A percentile compares a stretch with the other conserved stretches of the same genome.
Evolutionary conservation across 2,888 invertebrate species (phyloP).

Genomic region (Melanargia galathea): DNA sequence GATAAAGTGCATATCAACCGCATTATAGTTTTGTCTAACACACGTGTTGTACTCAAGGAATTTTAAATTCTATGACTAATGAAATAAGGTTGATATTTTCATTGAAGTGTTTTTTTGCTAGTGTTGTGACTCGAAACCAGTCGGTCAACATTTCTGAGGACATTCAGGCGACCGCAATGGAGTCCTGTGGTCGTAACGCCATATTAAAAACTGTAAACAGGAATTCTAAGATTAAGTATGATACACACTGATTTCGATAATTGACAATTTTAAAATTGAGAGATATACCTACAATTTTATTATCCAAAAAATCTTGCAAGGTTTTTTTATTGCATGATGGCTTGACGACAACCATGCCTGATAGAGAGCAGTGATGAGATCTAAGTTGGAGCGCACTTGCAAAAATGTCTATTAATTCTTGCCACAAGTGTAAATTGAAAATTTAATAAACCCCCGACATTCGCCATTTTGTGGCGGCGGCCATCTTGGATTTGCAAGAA

Average conservation of each 20-base stretch:
- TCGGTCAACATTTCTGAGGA: conserved; percentile 52
- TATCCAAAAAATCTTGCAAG: neutral
- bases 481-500: no score
- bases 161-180: conserved; percentile 47
- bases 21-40: conserved; percentile 1
- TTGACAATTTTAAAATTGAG: neutral
- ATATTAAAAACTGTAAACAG: conserved; percentile 36
- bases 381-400: no score
- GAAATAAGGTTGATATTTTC: neutral
- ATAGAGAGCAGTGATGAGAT: no score
- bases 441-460: no score
- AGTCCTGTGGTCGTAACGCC: conserved; percentile 43
- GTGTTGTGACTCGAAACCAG: conserved; percentile 43
- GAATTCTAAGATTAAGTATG: conserved; percentile 12
- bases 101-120: conserved; percentile 23
- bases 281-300: no score
- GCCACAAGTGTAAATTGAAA: no score
- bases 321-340: neutral
- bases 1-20: neutral
- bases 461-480: no score
- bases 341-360: no score
- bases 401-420: no score
- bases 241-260: neutral
- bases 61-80: neutral
- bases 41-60: neutral